Percentiles rank a stretch among this genome's conserved stretches.
phyloP scores from a whole-genome alignment of 53 echinoderm and acorn worm species.

The Astropecten irregularis region DNA sequence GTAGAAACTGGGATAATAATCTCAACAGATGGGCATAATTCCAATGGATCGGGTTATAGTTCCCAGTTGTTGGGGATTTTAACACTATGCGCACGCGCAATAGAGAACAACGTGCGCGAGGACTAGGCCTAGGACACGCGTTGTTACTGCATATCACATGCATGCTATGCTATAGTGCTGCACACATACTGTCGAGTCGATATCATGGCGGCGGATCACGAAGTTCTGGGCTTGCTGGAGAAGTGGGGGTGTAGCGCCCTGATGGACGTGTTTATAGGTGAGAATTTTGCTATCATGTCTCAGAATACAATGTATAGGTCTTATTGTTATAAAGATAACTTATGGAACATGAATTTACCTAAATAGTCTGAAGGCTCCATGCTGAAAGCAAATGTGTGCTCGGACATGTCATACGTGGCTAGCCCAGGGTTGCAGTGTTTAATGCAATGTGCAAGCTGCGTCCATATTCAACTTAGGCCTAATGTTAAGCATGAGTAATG shows the following conservation, averaged over 20 bases:
- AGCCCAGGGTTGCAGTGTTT: too few species aligned
- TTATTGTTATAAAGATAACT: too few species aligned
- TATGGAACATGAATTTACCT: too few species aligned
- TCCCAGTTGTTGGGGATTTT: slow-evolving; percentile 4
- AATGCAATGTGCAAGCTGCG: too few species aligned
- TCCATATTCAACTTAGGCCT: too few species aligned
- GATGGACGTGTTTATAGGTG: slow-evolving; percentile 34
- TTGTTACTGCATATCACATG: not conserved
- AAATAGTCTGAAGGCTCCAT: too few species aligned
- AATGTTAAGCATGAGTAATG: too few species aligned
- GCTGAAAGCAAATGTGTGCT: too few species aligned
- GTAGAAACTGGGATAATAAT: slow-evolving; percentile 8
- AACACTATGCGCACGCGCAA: slow-evolving; percentile 22
- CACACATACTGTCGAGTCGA: not conserved
- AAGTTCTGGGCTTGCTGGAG: not conserved
- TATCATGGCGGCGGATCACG: slow-evolving; percentile 1
- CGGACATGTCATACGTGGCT: too few species aligned
- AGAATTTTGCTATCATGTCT: not conserved
- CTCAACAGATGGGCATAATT: slow-evolving; percentile 7
- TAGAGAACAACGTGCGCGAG: not conserved
- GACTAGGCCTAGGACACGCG: too few species aligned
- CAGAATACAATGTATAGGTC: too few species aligned
- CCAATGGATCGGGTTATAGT: not conserved
- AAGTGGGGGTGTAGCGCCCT: slow-evolving; percentile 1
- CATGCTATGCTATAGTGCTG: too few species aligned